A percentile compares a stretch with the other conserved stretches of the same genome.
Evolutionary conservation across 1,140 invertebrate genomes (phyloP).

Genomic region (Trialeurodes vaporariorum): DNA sequence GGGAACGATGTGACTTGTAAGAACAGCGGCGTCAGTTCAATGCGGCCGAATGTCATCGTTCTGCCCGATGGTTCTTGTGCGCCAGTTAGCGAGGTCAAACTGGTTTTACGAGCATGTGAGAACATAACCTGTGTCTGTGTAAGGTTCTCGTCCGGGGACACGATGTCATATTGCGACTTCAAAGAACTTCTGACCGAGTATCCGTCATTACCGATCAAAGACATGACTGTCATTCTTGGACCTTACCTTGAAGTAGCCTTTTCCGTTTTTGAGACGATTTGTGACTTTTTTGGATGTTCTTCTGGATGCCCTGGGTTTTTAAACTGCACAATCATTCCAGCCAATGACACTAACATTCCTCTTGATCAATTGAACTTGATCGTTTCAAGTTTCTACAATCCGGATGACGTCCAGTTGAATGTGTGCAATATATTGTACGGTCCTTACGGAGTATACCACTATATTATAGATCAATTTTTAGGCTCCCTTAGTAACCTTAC

Average conservation of each 20-base stretch:
- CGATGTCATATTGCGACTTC: neutral
- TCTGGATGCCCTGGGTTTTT: too few relatives aligned
- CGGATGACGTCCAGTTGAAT: neutral
- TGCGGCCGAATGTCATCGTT: neutral
- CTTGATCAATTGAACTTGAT: neutral
- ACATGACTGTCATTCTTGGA: neutral
- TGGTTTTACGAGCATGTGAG: neutral
- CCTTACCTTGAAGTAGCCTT: neutral
- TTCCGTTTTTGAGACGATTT: neutral
- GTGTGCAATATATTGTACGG: neutral
- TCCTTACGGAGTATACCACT: neutral
- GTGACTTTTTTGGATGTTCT: neutral
- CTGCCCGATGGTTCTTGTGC: neutral
- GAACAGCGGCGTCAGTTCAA: too few relatives aligned
- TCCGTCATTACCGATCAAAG: neutral
- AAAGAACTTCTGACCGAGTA: neutral
- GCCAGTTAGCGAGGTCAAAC: neutral
- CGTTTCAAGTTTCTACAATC: neutral
- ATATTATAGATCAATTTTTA: neutral
- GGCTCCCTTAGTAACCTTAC: neutral
- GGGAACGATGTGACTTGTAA: too few relatives aligned
- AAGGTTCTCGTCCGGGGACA: neutral
- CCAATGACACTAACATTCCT: neutral
- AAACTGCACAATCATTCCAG: too few relatives aligned
- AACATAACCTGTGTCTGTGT: neutral